These are phyloP conservation scores for Xestia ashworthii DNA, from an alignment of 2,888 invertebrate species.

Conservation along the genomic window DNA sequence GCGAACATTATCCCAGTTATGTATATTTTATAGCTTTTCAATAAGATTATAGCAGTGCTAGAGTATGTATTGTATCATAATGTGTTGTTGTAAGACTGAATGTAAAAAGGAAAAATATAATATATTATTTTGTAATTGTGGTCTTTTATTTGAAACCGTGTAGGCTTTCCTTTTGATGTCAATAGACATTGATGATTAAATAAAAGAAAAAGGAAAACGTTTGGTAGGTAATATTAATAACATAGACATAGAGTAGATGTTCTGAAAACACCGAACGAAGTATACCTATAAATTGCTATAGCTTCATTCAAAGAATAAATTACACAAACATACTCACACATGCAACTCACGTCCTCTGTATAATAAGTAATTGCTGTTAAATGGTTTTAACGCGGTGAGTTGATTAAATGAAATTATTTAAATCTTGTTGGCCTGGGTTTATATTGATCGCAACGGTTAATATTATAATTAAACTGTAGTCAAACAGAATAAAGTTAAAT, in stretches of 20 bases:
- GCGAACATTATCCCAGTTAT: constrained; percentile 63
- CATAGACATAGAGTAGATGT: neutral
- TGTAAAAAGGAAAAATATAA: constrained; percentile 44
- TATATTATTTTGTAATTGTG: constrained; percentile 38
- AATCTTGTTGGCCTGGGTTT: constrained; percentile 24
- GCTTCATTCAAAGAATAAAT: neutral
- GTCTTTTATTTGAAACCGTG: constrained; percentile 34
- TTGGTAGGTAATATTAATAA: neutral
- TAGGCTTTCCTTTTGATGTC: neutral
- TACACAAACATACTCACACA: neutral
- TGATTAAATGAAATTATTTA: constrained; percentile 39
- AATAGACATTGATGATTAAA: neutral
- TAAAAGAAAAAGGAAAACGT: neutral
- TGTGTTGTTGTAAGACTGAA: constrained; percentile 63
- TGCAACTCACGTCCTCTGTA: neutral
- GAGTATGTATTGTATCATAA: constrained; percentile 40
- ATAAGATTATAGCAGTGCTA: constrained; percentile 50
- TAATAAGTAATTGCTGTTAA: constrained; percentile 22
- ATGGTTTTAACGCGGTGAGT: constrained; percentile 12
- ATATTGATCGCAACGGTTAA: constrained; percentile 41
- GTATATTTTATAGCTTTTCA: constrained; percentile 50
- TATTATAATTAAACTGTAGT: constrained; percentile 40
- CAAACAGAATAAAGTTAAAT: constrained; percentile 46
- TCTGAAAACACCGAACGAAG: neutral
- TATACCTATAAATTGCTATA: neutral